Conservation (phyloP, 2,113 vertebrate genomes). For the Hiodon tergisus region DNA sequence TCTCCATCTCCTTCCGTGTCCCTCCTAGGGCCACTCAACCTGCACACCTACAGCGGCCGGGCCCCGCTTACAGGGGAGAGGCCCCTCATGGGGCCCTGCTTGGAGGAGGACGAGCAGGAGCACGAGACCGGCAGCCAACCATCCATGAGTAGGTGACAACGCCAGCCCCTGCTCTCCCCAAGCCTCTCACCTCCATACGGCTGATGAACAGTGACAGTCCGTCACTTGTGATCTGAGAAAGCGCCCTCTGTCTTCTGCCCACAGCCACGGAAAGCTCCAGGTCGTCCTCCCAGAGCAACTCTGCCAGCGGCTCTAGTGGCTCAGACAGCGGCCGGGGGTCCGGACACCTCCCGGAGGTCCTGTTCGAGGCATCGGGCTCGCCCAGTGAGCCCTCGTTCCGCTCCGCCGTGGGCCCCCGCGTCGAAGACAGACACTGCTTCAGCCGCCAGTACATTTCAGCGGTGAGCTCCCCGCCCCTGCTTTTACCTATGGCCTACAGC, state of each 20-base stretch:
- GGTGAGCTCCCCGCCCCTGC: constrained; percentile 57
- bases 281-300: constrained; percentile 78
- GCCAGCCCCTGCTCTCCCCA: accelerated
- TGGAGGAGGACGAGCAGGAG: constrained; percentile 77
- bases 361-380: constrained; percentile 64
- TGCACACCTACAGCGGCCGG: constrained; percentile 82
- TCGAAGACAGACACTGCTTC: constrained; percentile 56
- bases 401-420: constrained; percentile 27
- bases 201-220: not conserved
- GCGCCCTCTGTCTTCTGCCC: not conserved
- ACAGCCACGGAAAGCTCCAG: constrained; percentile 89
- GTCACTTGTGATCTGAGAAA: not conserved
- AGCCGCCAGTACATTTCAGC: constrained; percentile 67
- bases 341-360: constrained; percentile 67
- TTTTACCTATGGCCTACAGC: no score
- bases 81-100: constrained; percentile 59
- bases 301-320: constrained; percentile 79
- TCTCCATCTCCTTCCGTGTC: constrained; percentile 62
- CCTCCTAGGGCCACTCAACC: constrained; percentile 82
- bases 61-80: constrained; percentile 49
- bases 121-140: constrained; percentile 84
- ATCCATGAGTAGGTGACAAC: constrained; percentile 73
- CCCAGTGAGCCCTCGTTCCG: constrained; percentile 43
- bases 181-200: no score
- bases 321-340: constrained; percentile 87